These are phyloP conservation scores for Grus americana DNA, from an alignment of 2,113 vertebrate genomes.

Conservation along the genomic window DNA sequence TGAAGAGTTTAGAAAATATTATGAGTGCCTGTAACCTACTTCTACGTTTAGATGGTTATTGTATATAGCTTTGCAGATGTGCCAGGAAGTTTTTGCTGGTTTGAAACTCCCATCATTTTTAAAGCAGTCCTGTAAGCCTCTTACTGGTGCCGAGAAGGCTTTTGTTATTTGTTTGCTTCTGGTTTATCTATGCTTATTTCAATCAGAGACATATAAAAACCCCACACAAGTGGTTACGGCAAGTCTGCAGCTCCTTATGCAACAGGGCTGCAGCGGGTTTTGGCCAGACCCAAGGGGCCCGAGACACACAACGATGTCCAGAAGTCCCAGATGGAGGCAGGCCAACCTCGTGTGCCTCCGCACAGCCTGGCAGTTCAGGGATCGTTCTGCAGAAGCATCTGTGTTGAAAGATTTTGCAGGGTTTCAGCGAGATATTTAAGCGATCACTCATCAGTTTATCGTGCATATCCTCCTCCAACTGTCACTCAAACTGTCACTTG, in stretches of 20 bases:
- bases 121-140: not conserved
- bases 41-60: not conserved
- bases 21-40: not conserved
- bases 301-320: not conserved
- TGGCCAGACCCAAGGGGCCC: not conserved
- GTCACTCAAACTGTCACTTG: not conserved
- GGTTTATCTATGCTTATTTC: not conserved
- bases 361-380: rapidly evolving
- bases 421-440: not conserved
- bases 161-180: not conserved
- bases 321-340: not conserved
- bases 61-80: not conserved
- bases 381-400: not conserved
- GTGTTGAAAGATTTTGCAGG: not conserved
- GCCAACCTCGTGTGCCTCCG: not conserved
- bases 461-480: not conserved
- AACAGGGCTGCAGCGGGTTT: not conserved
- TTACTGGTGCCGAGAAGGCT: not conserved
- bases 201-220: not conserved
- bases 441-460: not conserved
- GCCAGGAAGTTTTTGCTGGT: not conserved
- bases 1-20: not conserved
- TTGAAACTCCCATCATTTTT: not conserved
- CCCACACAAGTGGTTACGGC: rapidly evolving
- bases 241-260: not conserved